Evolutionary conservation across 2,888 invertebrate species (phyloP).

Genomic region (Sympetrum striolatum): DNA sequence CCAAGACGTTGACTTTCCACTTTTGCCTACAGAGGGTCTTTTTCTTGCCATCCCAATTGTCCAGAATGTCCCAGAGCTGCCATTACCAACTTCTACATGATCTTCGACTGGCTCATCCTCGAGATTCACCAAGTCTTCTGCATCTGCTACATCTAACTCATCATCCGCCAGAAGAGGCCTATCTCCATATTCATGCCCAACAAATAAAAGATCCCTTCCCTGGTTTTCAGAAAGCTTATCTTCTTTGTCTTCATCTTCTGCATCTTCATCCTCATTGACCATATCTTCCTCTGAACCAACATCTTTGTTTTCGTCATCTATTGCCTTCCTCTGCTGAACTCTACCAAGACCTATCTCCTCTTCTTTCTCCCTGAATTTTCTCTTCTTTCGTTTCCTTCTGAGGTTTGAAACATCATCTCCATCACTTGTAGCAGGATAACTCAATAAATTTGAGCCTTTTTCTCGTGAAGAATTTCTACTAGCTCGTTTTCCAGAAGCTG

Average conservation of each 20-base stretch:
- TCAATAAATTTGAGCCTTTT: conserved; percentile 69
- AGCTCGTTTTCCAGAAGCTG: conserved; percentile 57
- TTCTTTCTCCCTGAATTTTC: conserved; percentile 39
- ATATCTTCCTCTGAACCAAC: conserved; percentile 51
- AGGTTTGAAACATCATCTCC: conserved; percentile 71
- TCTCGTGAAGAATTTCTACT: conserved; percentile 56
- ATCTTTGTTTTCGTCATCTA: conserved; percentile 51
- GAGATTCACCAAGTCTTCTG: conserved; percentile 43
- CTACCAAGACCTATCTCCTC: conserved; percentile 64
- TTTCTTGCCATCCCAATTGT: conserved; percentile 44
- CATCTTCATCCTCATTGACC: conserved; percentile 33
- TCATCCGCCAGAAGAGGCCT: conserved; percentile 78
- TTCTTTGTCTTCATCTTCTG: conserved; percentile 51
- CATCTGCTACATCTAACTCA: conserved; percentile 71
- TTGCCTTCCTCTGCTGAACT: conserved; percentile 62
- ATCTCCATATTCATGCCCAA: conserved; percentile 78
- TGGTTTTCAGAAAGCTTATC: conserved; percentile 53
- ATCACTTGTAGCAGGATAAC: conserved; percentile 73
- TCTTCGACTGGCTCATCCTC: background rate
- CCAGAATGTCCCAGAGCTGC: conserved; percentile 34
- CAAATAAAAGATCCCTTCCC: conserved; percentile 64
- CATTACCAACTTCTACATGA: conserved; percentile 47
- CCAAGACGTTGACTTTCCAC: conserved; percentile 27
- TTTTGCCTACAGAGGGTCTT: background rate
- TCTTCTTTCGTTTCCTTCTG: conserved; percentile 42